Evolutionary conservation across 2,797 vertebrate species (phyloP), one percentile per base, ranked within the genome.

Genomic region (Eulemur rubriventer): DNA sequence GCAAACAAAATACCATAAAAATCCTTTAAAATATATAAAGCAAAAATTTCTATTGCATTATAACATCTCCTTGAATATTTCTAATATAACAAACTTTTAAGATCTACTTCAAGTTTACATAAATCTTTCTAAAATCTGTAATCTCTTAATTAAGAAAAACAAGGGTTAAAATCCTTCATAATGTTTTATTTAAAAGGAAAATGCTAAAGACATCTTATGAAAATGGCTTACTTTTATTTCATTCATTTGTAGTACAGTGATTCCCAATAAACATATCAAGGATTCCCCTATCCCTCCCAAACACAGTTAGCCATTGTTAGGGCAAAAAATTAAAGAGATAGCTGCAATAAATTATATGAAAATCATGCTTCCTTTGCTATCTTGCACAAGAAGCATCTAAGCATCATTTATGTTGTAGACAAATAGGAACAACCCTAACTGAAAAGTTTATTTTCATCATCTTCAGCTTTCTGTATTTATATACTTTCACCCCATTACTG

Each of bases 141-240:
- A 83, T 55, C 94, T 59, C 35, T 95, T 61, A 90, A 96, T 73
- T 79, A 95, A 52, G 0, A 94, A 96, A 97, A 95, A 78, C 1
- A 83, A 89, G 22, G 52, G 20, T 26, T 30, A 79, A 91, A 95
- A 95, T 70, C 61, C n/a, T 88, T 88, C 63, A 67, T 33, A 43
- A 89, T 59, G 38, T 61, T 89, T 92, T 43, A 87, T 65, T 82
- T 76, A 79, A 43, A 95, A 90, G 30, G 67, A 76, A 95, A 94
- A 91, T 43, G 20, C 63, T 38, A 55, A 69, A 35, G 46, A n/a
- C 7, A 75, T 41, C 46, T 76, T 81, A 75, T 16, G 18, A 86
- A 81, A 61, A 82, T 48, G 10, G 10, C 35, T 76, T 76, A n/a
- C 26, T 28, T 88, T 70, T 20, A 65, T 30, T 67, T 57, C 20